phyloP scores from a whole-genome alignment of 1,140 invertebrate species.

The Lepidurus arcticus region DNA sequence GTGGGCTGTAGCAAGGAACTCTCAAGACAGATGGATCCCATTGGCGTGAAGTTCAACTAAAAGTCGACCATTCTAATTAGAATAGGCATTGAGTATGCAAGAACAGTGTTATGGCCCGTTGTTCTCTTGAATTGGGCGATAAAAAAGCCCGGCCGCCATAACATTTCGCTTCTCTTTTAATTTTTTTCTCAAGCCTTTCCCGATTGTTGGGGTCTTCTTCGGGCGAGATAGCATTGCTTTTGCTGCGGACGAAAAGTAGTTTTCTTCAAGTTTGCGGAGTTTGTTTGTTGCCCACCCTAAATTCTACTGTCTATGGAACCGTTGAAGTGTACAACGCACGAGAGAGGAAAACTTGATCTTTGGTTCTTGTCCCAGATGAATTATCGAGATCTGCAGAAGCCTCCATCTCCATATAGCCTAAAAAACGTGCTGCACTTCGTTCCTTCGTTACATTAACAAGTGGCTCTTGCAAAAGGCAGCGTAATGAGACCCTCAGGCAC shows the following conservation, averaged over 20 bases:
- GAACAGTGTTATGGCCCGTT: background rate
- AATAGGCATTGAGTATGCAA: background rate
- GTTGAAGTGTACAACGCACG: background rate
- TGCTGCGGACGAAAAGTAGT: background rate
- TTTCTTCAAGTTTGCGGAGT: background rate
- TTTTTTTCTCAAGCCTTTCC: background rate
- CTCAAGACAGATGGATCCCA: background rate
- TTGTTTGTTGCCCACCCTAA: background rate
- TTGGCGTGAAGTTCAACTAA: background rate
- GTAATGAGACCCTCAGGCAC: slow-evolving; percentile 12
- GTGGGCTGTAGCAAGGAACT: background rate
- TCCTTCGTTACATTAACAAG: slow-evolving; percentile 19
- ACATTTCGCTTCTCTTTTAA: background rate
- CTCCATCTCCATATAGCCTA: slow-evolving; percentile 1
- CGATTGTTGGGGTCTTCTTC: background rate
- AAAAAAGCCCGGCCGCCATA: background rate
- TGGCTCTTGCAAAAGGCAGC: slow-evolving; percentile 13
- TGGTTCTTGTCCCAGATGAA: slow-evolving; percentile 6
- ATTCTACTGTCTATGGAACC: slow-evolving; percentile 8
- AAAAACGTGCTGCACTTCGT: background rate
- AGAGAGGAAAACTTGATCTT: background rate
- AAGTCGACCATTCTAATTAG: background rate
- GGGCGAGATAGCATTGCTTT: background rate
- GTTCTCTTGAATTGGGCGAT: background rate
- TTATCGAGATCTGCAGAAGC: slow-evolving; percentile 16